Base-by-base conservation (phyloP, 2,797 vertebrate genomes). In the Australoheros facetus region DNA sequence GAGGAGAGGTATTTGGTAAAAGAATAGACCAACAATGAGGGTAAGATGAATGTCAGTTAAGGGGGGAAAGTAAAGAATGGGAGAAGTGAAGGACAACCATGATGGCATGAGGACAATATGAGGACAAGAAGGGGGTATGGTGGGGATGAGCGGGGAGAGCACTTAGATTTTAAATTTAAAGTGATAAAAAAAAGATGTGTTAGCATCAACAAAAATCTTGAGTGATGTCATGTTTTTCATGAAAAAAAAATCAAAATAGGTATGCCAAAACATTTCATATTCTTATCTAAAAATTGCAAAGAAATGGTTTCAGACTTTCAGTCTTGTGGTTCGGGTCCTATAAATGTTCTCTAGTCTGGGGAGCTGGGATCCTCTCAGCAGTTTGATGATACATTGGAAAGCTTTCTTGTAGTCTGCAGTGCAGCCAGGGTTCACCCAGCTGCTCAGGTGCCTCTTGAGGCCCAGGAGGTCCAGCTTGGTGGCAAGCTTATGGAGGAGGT, bases 41-140 rank as follows among this genome's bases (percentile, higher is more conserved):
- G 21, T 26, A 64, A 64, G 21, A 3, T 64, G 60, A 26, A 66
- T 45, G 14, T 45, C 39, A 66, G 9, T 45, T 17, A 64, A 45
- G 17, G 10, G 10, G 26, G 3, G 34, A 54, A 54, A 75, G 5
- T 79, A 54, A 81, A 76, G 70, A 30, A 79, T 73, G 45, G 21
- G 39, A 45, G 73, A 64, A 34, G 30, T n/a, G 23, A 73, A 86
- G 77, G 62, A 80, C 66, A 14, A 62, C 64, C 16, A 69, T 55
- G 76, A 79, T 30, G 71, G 66, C 37, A 39, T 85, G 69, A 82
- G 55, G 77, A 42, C 54, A 59, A 71, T 48, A 54, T 37, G 76
- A 85, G 84, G 80, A 87, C 58, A 73, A 73, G 55, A 60, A 73
- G 71, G 80, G 59, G 34, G 17, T 28, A 28, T 48, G 69, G 26